These are phyloP conservation scores for Proteles cristata DNA, from an alignment of 2,113 vertebrate species.

Conservation along the genomic window DNA sequence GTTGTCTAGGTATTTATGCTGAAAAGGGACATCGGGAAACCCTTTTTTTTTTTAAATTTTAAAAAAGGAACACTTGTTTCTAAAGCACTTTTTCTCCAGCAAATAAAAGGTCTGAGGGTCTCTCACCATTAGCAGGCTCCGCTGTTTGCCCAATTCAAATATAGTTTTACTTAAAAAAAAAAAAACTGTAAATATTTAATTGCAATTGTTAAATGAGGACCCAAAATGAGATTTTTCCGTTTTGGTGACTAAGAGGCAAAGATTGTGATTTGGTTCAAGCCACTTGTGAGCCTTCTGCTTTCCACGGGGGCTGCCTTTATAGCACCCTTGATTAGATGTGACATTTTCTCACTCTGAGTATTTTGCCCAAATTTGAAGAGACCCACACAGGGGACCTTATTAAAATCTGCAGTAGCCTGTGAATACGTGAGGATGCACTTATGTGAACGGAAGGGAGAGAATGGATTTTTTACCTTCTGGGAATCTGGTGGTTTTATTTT, in stretches of 20 bases:
- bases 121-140: background rate
- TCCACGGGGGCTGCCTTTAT: slow-evolving; percentile 20
- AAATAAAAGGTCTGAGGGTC: slow-evolving; percentile 17
- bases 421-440: slow-evolving; percentile 65
- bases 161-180: background rate
- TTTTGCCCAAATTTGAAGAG: slow-evolving; percentile 78
- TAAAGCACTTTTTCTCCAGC: background rate
- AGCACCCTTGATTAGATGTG: slow-evolving; percentile 80
- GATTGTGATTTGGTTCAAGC: slow-evolving; percentile 53
- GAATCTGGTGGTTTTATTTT: slow-evolving; percentile 56
- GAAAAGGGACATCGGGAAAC: background rate
- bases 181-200: background rate
- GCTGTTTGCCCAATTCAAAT: slow-evolving; percentile 18
- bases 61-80: background rate
- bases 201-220: background rate
- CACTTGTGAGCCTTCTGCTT: slow-evolving; percentile 36
- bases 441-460: slow-evolving; percentile 9
- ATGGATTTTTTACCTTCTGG: slow-evolving; percentile 74
- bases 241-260: slow-evolving; percentile 50
- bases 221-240: background rate
- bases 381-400: slow-evolving; percentile 69
- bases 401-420: slow-evolving; percentile 78
- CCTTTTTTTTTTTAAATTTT: too few relatives aligned
- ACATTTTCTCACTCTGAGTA: slow-evolving; percentile 82
- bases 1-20: background rate